Evolutionary conservation across 2,797 vertebrate species (phyloP), one percentile per base, ranked within the genome.

Genomic region (Eospalax fontanierii): DNA sequence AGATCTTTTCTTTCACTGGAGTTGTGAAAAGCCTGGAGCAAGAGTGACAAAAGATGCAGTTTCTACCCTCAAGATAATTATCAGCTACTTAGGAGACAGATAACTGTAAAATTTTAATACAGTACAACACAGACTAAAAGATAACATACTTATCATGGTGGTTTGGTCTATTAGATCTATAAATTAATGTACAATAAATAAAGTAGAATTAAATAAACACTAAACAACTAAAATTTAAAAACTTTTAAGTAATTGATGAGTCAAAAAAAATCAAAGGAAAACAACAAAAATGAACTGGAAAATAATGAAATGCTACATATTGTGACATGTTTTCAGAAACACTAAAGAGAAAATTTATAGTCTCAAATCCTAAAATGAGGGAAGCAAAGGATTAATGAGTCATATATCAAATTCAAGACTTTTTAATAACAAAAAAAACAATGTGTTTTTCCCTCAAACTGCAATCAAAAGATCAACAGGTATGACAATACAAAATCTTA

Each of bases 351-450:
- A 80, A 71, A 81, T 70, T 76, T 81, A 70, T 66, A 73, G 24
- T 21, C 26, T 94, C 50, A 92, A 76, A 87, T 80, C 24, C 9
- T 94, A 71, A 95, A 90, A 66, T 88, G 90, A 88, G n/a, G 28
- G 35, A 88, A 68, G 68, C 78, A 90, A 61, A 84, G n/a, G 63
- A 75, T 40, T 81, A 83, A 79, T 83, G 14, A 79, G 7, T 87
- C 40, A 90, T 65, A 28, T 89, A 74, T 94, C 7, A 22, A 94
- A 87, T 4, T 81, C 33, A 92, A 75, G 19, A 87, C 75, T 38
- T 91, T 75, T 38, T 84, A 38, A 82, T 81, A 43, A 54, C 57
- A 54, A 4, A 74, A 87, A 75, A 50, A 68, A 26, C 8, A 38
- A 15, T 2, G 2, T 82, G 3, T 83, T 93, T 65, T 21, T 22